phyloP scores from a whole-genome alignment of 2,797 vertebrate genomes.

The Botia kubotai region DNA sequence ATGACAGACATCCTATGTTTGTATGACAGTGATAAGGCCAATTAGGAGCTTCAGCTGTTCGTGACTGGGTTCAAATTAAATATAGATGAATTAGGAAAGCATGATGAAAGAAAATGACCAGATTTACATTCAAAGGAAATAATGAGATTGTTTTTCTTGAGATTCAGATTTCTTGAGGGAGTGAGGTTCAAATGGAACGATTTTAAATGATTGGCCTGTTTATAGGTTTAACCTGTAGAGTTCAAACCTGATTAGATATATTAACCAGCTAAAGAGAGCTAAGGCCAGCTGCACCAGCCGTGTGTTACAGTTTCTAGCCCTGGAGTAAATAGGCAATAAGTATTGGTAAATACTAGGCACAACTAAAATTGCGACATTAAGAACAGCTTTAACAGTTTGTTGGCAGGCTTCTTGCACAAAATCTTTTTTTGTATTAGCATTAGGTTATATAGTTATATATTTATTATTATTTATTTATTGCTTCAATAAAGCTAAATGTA shows the following conservation, averaged over 20 bases:
- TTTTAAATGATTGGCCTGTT: not conserved
- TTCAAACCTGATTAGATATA: not conserved
- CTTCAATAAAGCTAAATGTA: no score
- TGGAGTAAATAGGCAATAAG: not conserved
- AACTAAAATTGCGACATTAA: no score
- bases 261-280: not conserved
- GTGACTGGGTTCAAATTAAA: conserved; percentile 46
- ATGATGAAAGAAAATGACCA: conserved; percentile 45
- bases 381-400: no score
- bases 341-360: no score
- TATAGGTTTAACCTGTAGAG: not conserved
- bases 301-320: not conserved
- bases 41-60: conserved; percentile 54
- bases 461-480: no score
- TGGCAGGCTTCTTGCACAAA: no score
- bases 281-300: not conserved
- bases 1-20: conserved; percentile 48
- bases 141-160: conserved; percentile 42
- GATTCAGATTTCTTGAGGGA: not conserved
- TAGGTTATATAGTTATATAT: no score
- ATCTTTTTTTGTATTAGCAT: no score
- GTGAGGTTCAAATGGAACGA: no score
- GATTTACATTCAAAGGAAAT: conserved; percentile 37
- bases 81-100: conserved; percentile 48
- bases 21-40: conserved; percentile 48